Conservation (phyloP, 1,140 invertebrate genomes). For the Drosophila murphyi region DNA sequence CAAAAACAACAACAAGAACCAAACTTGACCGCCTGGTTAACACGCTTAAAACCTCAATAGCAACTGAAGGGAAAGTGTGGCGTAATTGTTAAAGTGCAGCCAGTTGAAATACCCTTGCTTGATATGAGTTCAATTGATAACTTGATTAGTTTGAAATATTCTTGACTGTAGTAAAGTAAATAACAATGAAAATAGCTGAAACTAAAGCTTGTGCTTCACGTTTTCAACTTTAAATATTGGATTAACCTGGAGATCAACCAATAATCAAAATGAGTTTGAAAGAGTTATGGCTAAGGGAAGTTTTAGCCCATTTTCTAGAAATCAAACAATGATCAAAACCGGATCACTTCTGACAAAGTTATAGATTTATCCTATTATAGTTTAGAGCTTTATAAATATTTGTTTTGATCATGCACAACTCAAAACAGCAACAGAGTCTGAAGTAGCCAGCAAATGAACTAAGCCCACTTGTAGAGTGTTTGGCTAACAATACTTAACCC, state of each 20-base stretch:
- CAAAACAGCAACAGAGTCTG: not conserved
- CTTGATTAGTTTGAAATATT: not conserved
- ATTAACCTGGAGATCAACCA: no score
- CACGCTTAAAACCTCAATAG: no score
- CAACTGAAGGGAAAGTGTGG: no score
- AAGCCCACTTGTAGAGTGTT: constrained; percentile 25
- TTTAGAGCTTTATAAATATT: not conserved
- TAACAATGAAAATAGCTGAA: not conserved
- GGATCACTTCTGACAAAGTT: not conserved
- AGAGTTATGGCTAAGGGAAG: no score
- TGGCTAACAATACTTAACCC: constrained; percentile 11
- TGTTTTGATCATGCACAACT: not conserved
- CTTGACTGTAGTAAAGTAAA: not conserved
- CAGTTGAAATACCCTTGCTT: not conserved
- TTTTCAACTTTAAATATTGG: no score
- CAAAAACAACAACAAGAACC: constrained; percentile 17
- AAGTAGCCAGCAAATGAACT: constrained; percentile 8
- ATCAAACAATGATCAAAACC: no score
- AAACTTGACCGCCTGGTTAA: not conserved
- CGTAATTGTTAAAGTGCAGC: not conserved
- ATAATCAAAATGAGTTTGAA: no score
- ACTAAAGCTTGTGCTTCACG: no score
- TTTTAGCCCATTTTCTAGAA: no score
- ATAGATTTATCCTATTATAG: no score
- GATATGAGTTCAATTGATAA: not conserved